A percentile compares a stretch with the other conserved stretches of the same genome.
These are phyloP conservation scores for Hystrix cristata DNA, from an alignment of 2,113 vertebrate genomes.

Conservation along the genomic window DNA sequence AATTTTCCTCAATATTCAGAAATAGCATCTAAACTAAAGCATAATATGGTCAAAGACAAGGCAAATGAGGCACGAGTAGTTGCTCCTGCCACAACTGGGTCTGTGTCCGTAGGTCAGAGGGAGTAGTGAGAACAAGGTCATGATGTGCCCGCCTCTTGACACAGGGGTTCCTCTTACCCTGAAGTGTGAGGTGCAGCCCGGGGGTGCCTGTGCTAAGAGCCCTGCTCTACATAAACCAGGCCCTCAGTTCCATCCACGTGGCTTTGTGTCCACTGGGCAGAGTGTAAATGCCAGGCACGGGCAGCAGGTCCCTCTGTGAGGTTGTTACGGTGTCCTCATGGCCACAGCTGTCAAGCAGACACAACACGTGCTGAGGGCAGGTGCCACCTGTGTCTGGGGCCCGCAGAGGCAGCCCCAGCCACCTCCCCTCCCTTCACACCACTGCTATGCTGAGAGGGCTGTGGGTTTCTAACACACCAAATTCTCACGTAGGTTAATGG, in stretches of 20 bases:
- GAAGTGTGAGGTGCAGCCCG: fast-evolving
- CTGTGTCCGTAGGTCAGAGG: background rate
- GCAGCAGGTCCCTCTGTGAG: background rate
- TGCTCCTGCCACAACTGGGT: fast-evolving
- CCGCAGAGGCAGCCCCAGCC: background rate
- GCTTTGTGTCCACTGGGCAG: fast-evolving
- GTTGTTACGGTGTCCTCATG: fast-evolving
- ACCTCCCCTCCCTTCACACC: fast-evolving
- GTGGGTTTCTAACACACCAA: background rate
- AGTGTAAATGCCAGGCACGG: fast-evolving
- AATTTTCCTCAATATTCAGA: background rate
- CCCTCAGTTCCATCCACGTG: background rate
- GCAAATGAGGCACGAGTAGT: fast-evolving
- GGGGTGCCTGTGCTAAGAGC: fast-evolving
- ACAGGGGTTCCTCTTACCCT: background rate
- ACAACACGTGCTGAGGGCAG: background rate
- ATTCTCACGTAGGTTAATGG: background rate
- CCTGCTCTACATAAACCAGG: background rate
- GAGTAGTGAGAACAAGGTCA: no score
- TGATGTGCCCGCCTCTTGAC: background rate
- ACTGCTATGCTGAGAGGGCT: fast-evolving
- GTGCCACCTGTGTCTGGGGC: background rate
- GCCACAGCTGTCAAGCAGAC: background rate
- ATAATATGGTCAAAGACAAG: fast-evolving
- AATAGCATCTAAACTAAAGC: fast-evolving